phyloP scores from a whole-genome alignment of 1,140 invertebrate genomes.

The Listronotus oregonensis region DNA sequence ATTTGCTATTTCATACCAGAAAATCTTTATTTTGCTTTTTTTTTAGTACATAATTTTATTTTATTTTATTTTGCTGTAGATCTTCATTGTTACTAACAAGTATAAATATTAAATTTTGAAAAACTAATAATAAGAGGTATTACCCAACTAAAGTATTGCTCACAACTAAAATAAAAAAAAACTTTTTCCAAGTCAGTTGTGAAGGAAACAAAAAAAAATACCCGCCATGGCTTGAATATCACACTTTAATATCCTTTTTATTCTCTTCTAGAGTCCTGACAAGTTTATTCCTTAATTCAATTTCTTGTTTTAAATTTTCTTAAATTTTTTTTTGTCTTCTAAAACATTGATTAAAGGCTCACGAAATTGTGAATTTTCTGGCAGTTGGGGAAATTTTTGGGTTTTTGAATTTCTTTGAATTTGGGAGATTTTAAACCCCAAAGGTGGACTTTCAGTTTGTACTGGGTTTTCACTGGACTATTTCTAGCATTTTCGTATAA shows the following conservation, averaged over 20 bases:
- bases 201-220: too few relatives aligned
- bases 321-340: constrained; percentile 13
- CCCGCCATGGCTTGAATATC: constrained; percentile 38
- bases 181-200: too few relatives aligned
- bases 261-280: constrained; percentile 48
- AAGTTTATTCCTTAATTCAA: constrained; percentile 41
- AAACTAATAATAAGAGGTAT: too few relatives aligned
- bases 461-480: constrained; percentile 13
- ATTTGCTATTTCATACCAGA: too few relatives aligned
- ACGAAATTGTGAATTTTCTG: neutral
- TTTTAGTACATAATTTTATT: too few relatives aligned
- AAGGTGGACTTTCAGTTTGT: neutral
- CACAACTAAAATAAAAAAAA: too few relatives aligned
- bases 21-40: too few relatives aligned
- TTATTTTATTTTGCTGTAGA: too few relatives aligned
- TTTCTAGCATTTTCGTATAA: constrained; percentile 1
- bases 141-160: too few relatives aligned
- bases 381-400: constrained; percentile 1
- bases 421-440: constrained; percentile 7
- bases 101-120: too few relatives aligned
- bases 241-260: constrained; percentile 43
- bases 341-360: constrained; percentile 10
- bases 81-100: too few relatives aligned
- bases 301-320: constrained; percentile 31
- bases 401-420: neutral